A percentile compares a stretch with the other conserved stretches of the same genome.
These are phyloP conservation scores for Cinclus mexicanus DNA, from an alignment of 2,113 vertebrate species.

Conservation along the genomic window DNA sequence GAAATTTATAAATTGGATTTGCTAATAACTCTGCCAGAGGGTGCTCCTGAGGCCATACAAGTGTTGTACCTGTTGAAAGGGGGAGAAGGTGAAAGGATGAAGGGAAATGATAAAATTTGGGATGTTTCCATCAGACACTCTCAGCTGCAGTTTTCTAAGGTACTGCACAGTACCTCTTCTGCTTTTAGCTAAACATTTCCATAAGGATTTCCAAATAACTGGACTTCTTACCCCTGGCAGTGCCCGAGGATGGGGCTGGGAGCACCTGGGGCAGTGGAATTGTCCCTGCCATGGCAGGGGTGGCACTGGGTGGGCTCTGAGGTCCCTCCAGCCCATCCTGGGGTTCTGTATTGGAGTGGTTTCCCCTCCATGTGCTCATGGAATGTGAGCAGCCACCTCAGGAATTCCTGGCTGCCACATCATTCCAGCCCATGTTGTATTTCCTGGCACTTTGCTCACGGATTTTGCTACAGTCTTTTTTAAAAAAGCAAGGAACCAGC, in stretches of 20 bases:
- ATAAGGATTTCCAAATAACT: background rate
- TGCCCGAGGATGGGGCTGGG: background rate
- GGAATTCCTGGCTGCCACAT: background rate
- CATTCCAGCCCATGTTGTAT: background rate
- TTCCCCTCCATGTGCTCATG: background rate
- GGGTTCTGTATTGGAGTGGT: fast-evolving
- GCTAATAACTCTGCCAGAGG: background rate
- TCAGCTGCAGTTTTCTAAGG: background rate
- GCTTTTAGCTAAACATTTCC: background rate
- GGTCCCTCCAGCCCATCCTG: background rate
- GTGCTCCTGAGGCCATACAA: fast-evolving
- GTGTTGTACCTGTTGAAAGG: fast-evolving
- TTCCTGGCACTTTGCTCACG: background rate
- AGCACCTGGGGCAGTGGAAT: background rate
- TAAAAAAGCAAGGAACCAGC: background rate
- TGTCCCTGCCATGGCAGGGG: background rate
- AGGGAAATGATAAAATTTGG: fast-evolving
- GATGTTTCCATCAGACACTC: background rate
- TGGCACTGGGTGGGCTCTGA: background rate
- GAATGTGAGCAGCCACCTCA: background rate
- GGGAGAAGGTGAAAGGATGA: background rate
- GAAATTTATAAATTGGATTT: background rate
- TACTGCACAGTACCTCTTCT: fast-evolving
- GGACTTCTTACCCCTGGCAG: background rate
- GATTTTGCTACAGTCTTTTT: background rate